A percentile compares a stretch with the other conserved stretches of the same genome.
phyloP scores from a whole-genome alignment of 2,888 invertebrate species.

The Rotaria socialis region DNA sequence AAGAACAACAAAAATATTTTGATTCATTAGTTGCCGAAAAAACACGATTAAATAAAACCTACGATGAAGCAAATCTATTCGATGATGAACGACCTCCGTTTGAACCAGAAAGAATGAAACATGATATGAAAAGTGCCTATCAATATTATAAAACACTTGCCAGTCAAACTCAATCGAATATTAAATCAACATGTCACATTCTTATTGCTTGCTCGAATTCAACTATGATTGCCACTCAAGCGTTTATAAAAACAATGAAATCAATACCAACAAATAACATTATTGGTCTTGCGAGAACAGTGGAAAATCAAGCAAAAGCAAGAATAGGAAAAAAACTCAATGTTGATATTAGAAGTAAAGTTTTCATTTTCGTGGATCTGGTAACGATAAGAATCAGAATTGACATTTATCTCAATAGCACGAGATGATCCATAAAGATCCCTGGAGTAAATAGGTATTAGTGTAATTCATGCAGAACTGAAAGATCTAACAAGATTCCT shows the following conservation, averaged over 20 bases:
- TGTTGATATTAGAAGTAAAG: too few relatives aligned
- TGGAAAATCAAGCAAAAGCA: slow-evolving; percentile 18
- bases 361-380: too few relatives aligned
- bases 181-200: not conserved
- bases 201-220: not conserved
- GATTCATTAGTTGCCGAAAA: not conserved
- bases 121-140: not conserved
- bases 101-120: not conserved
- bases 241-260: not conserved
- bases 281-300: not conserved
- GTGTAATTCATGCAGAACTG: too few relatives aligned
- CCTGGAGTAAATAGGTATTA: too few relatives aligned
- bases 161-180: not conserved
- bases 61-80: slow-evolving; percentile 39
- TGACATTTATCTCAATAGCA: too few relatives aligned
- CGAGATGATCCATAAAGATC: too few relatives aligned
- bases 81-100: slow-evolving; percentile 32
- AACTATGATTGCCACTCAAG: slow-evolving; percentile 6
- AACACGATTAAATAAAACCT: not conserved
- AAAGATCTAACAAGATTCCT: too few relatives aligned
- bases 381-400: too few relatives aligned
- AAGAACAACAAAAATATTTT: not conserved
- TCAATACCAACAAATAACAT: not conserved
- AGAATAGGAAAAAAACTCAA: not conserved
- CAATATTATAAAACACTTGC: not conserved